phyloP scores from a whole-genome alignment of 1,140 invertebrate genomes.

The Plectrocnemia conspersa region DNA sequence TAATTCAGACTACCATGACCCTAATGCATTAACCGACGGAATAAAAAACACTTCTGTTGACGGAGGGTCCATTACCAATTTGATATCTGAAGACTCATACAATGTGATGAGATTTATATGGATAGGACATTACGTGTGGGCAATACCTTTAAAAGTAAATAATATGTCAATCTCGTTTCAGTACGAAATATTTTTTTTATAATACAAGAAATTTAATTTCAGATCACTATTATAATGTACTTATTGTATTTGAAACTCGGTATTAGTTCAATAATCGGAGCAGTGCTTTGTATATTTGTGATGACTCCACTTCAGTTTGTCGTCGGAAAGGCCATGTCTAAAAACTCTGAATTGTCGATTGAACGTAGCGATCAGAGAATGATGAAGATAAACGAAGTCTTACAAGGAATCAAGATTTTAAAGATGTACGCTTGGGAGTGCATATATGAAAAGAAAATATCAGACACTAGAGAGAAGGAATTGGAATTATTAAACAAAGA shows the following conservation, averaged over 20 bases:
- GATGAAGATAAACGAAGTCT: conserved; percentile 69
- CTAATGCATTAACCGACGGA: conserved; percentile 21
- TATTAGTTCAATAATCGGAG: conserved; percentile 71
- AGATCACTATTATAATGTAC: conserved; percentile 69
- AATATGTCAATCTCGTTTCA: conserved; percentile 38
- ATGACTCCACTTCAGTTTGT: conserved; percentile 69
- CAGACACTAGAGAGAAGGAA: conserved; percentile 63
- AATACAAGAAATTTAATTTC: too few species aligned
- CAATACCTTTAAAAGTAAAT: conserved; percentile 74
- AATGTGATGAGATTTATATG: conserved; percentile 81
- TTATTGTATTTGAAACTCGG: conserved; percentile 74
- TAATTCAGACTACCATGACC: conserved; percentile 26
- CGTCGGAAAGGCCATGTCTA: conserved; percentile 67
- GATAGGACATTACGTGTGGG: conserved; percentile 82
- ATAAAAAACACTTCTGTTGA: conserved; percentile 40
- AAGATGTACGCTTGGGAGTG: conserved; percentile 82
- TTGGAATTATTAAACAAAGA: conserved; percentile 67
- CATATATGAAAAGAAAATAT: conserved; percentile 64
- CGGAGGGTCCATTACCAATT: conserved; percentile 69
- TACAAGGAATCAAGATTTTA: conserved; percentile 76
- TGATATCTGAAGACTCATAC: conserved; percentile 75
- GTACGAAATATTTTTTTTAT: conserved; percentile 34
- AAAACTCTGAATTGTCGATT: conserved; percentile 62
- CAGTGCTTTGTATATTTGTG: conserved; percentile 60
- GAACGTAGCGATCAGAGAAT: conserved; percentile 71